Conservation (phyloP, 2,888 invertebrate genomes). For the Thymelicus lineola region DNA sequence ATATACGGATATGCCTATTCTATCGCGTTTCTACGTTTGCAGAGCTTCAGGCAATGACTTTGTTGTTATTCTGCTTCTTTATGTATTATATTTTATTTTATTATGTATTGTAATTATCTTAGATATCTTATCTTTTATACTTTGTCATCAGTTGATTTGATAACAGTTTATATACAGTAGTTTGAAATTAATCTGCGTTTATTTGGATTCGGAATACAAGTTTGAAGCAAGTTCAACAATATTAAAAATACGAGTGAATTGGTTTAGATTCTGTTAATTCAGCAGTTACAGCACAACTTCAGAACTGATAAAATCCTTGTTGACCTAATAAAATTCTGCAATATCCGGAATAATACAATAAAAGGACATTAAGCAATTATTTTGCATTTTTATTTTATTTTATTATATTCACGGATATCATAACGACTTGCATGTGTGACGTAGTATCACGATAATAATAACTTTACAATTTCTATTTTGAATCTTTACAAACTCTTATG, state of each 20-base stretch:
- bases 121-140: neutral
- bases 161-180: neutral
- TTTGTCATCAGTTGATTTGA: neutral
- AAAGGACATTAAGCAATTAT: too few species aligned
- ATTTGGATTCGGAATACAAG: neutral
- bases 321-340: too few species aligned
- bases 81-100: too few species aligned
- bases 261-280: too few species aligned
- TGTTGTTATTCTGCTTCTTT: neutral
- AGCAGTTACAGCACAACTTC: too few species aligned
- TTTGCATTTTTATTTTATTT: too few species aligned
- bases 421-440: too few species aligned
- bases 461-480: neutral
- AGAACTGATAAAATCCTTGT: too few species aligned
- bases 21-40: slow-evolving; percentile 26
- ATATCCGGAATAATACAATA: too few species aligned
- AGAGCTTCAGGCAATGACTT: slow-evolving; percentile 5
- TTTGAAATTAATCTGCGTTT: neutral
- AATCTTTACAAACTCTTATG: neutral
- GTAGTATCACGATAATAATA: neutral
- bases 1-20: slow-evolving; percentile 26
- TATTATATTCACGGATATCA: too few species aligned
- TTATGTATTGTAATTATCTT: too few species aligned
- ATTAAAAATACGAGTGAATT: too few species aligned
- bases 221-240: neutral